Base-by-base conservation (phyloP, 2,888 invertebrate species). In the Anthoptus insignis region DNA sequence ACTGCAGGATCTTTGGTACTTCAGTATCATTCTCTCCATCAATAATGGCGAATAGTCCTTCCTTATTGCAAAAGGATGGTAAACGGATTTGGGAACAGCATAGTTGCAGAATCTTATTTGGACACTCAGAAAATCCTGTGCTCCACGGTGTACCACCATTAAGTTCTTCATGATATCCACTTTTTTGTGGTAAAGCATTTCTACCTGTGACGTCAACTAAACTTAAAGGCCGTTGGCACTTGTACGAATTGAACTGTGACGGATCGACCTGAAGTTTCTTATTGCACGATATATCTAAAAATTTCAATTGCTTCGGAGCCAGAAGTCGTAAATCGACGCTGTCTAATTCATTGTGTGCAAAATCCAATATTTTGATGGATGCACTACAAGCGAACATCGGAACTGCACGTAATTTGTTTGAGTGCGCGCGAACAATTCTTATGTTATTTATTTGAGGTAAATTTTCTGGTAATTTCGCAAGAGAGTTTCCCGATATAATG, bases 311-410 rank as follows among this genome's bases (percentile, higher is more conserved):
- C 57, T 97, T 96, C 2, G 97, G 97, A 42, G 97, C 96, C 58
- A 98, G 83, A 3, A 95, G 94, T 63, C 96, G 94, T 73, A 98
- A 90, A 86, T 97, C 97, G 64, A 98, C 94, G 72, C 96, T 95
- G 81, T 97, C 97, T 58, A 98, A 85, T 81, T 97, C 97, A 82
- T 98, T 98, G 79, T 98, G 97, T 0, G 98, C 97, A 73, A 98
- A 94, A 85, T 98, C 98, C 65, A 98, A 88, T 16, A 97, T 97
- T 90, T 96, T 96, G 4, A 98, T 89, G 2, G 96, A 95, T 32
- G 94, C 92, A 76, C 97, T 95, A 81, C 95, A 96, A n/a, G 96
- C 96, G 76, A 98, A 94, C 81, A 95, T 95, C 0, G 97, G 97
- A 56, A 97, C 96, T 27, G 95, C 95, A 70, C 96, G 94, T 59